These are phyloP conservation scores for Synodontis membranacea DNA, from an alignment of 2,113 vertebrate genomes.

Conservation along the genomic window DNA sequence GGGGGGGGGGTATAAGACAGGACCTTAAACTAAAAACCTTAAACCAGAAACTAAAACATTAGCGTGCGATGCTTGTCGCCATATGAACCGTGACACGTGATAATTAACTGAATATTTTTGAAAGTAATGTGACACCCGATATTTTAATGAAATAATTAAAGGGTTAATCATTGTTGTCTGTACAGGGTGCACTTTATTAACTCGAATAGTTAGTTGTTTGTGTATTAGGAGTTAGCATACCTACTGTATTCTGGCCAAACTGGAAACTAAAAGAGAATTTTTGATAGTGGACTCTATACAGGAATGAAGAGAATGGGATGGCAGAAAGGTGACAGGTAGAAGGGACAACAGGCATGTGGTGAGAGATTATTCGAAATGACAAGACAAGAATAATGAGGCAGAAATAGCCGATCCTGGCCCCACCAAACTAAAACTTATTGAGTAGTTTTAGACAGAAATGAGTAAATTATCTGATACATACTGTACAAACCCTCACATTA, in stretches of 20 bases:
- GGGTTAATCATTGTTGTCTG: background rate
- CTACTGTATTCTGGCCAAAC: background rate
- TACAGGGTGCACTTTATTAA: background rate
- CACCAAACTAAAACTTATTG: background rate
- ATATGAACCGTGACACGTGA: background rate
- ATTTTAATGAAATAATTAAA: background rate
- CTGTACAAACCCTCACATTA: background rate
- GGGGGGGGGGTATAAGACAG: background rate
- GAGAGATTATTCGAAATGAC: constrained; percentile 3
- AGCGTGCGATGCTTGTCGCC: background rate
- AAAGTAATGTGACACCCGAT: too few species aligned
- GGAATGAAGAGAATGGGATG: background rate
- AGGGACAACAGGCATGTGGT: background rate
- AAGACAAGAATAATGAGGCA: constrained; percentile 16
- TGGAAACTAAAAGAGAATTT: background rate
- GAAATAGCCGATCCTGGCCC: background rate
- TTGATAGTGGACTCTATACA: background rate
- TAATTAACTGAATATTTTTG: background rate
- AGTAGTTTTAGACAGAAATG: background rate
- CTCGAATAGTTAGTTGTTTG: background rate
- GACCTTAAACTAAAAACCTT: too few species aligned
- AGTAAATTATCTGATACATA: background rate
- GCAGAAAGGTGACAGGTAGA: background rate
- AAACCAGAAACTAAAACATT: background rate
- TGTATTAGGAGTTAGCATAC: background rate